phyloP scores from a whole-genome alignment of 2,797 vertebrate genomes.

The Tauraco hartlaubi region DNA sequence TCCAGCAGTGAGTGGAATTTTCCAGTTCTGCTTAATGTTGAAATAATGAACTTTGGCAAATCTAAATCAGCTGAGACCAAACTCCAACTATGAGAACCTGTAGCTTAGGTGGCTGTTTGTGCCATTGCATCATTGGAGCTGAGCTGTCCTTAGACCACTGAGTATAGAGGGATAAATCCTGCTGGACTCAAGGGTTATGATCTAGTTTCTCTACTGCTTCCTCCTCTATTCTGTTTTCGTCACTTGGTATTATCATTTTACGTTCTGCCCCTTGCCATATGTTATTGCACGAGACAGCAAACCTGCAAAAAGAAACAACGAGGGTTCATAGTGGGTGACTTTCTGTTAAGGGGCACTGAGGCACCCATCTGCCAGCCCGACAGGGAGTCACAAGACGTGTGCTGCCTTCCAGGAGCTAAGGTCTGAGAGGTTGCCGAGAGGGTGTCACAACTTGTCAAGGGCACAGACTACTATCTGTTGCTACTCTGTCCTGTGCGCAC shows the following conservation, averaged over 20 bases:
- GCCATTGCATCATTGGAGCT: not conserved
- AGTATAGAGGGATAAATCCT: not conserved
- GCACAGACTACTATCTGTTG: no score
- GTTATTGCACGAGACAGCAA: not conserved
- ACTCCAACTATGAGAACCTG: not conserved
- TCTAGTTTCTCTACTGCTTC: not conserved
- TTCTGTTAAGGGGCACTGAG: no score
- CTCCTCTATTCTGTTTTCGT: not conserved
- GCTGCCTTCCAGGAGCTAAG: no score
- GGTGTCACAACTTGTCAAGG: no score
- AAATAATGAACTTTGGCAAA: slow-evolving; percentile 70
- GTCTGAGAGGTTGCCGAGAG: no score
- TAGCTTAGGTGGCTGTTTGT: not conserved
- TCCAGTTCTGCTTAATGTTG: slow-evolving; percentile 53
- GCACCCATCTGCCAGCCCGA: no score
- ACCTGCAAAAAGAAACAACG: no score
- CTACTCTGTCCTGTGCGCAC: no score
- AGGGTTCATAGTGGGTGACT: no score
- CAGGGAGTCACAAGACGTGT: no score
- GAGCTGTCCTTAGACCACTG: not conserved
- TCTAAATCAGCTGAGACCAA: slow-evolving; percentile 33
- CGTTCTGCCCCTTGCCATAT: not conserved
- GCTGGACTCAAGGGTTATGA: not conserved
- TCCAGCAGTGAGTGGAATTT: slow-evolving; percentile 47
- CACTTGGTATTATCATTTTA: not conserved